phyloP scores from a whole-genome alignment of 2,888 invertebrate genomes.

The Pachliopta kotzebuea region DNA sequence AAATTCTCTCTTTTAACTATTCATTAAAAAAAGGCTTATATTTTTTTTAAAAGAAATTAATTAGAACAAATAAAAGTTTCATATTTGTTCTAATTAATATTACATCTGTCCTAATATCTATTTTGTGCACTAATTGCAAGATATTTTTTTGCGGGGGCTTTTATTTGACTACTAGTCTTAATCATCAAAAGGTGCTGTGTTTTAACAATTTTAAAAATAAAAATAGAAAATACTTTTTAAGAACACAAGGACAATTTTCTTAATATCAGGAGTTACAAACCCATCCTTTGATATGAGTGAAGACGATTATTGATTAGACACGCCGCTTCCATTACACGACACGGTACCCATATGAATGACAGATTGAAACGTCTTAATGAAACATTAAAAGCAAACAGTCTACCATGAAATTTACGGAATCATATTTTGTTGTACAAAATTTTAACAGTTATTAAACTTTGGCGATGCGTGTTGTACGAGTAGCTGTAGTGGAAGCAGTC shows the following conservation, averaged over 20 bases:
- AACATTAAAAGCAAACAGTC: constrained; percentile 32
- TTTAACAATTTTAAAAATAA: no score
- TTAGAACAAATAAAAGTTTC: no score
- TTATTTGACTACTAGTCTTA: no score
- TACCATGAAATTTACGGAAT: constrained; percentile 42
- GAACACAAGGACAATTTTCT: not conserved
- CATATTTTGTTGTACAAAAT: constrained; percentile 63
- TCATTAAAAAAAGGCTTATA: no score
- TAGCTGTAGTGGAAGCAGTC: constrained; percentile 65
- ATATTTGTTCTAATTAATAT: no score
- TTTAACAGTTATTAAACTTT: constrained; percentile 71
- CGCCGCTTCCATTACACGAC: constrained; percentile 22
- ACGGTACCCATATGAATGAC: constrained; percentile 17
- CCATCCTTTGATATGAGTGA: constrained; percentile 1
- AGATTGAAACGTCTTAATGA: constrained; percentile 27
- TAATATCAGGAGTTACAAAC: not conserved
- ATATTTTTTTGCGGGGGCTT: no score
- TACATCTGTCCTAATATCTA: no score
- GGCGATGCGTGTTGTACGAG: constrained; percentile 59
- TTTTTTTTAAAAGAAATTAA: no score
- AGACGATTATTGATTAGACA: constrained; percentile 13
- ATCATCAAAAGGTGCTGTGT: no score
- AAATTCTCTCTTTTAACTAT: no score
- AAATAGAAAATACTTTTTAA: not conserved
- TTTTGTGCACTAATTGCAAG: no score